Percentiles rank a stretch among this genome's conserved stretches.
Evolutionary conservation across 2,113 vertebrate species (phyloP).

Genomic region (Oryzias melastigma): DNA sequence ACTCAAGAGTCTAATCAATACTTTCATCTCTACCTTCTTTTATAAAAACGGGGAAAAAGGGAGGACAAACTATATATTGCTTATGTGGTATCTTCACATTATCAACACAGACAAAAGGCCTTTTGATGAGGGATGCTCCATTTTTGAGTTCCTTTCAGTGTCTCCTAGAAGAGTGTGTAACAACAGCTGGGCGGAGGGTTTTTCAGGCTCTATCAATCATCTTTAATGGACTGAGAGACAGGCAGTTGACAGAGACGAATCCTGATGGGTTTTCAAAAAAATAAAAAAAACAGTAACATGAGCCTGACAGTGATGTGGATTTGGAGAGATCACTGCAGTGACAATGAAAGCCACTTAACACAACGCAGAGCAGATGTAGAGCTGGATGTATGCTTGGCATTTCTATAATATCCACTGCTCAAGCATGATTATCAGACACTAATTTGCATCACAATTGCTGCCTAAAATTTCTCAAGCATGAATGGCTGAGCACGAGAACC

Average conservation of each 20-base stretch:
- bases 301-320: slow-evolving; percentile 68
- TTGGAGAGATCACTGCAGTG: slow-evolving; percentile 46
- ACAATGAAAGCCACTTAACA: slow-evolving; percentile 65
- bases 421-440: slow-evolving; percentile 44
- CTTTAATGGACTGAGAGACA: slow-evolving; percentile 79
- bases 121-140: slow-evolving; percentile 57
- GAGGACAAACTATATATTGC: neutral
- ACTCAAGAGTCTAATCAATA: neutral
- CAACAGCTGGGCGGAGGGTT: slow-evolving; percentile 76
- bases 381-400: slow-evolving; percentile 34
- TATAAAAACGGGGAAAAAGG: slow-evolving; percentile 9
- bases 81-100: slow-evolving; percentile 46
- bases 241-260: slow-evolving; percentile 74
- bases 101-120: slow-evolving; percentile 58
- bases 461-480: slow-evolving; percentile 21
- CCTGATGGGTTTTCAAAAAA: slow-evolving; percentile 72
- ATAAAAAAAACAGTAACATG: slow-evolving; percentile 52
- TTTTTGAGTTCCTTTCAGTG: slow-evolving; percentile 64
- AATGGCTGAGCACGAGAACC: slow-evolving; percentile 27
- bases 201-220: slow-evolving; percentile 74
- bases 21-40: slow-evolving; percentile 38
- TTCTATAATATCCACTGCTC: slow-evolving; percentile 35
- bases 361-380: slow-evolving; percentile 33
- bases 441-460: slow-evolving; percentile 56
- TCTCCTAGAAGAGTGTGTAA: slow-evolving; percentile 63